phyloP scores from a whole-genome alignment of 2,888 invertebrate genomes.

The Plagodis dolabraria region DNA sequence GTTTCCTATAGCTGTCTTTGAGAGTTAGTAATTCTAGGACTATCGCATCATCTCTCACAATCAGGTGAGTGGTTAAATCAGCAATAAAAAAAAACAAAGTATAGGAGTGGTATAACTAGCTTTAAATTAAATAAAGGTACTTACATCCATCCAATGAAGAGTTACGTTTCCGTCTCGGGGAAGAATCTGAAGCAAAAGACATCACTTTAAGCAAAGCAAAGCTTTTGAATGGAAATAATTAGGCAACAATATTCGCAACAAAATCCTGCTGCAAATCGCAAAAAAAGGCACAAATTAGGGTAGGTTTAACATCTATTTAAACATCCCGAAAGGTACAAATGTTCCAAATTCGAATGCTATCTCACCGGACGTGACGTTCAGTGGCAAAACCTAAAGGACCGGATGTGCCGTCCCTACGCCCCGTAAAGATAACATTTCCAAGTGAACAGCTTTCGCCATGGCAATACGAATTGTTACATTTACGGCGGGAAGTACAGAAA shows the following conservation, averaged over 20 bases:
- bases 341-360: constrained; percentile 23
- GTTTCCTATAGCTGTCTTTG: too few relatives aligned
- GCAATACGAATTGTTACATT: constrained; percentile 36
- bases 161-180: constrained; percentile 37
- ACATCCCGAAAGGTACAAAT: constrained; percentile 13
- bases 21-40: too few relatives aligned
- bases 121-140: constrained; percentile 45
- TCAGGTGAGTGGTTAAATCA: too few relatives aligned
- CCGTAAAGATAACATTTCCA: constrained; percentile 54
- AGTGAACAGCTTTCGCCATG: constrained; percentile 36
- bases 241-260: background rate
- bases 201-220: constrained; percentile 22
- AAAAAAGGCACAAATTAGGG: constrained; percentile 6
- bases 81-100: too few relatives aligned
- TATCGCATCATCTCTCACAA: too few relatives aligned
- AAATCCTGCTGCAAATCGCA: constrained; percentile 1
- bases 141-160: constrained; percentile 55
- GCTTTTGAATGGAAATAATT: background rate
- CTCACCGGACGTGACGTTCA: constrained; percentile 34
- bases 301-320: background rate
- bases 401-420: constrained; percentile 49
- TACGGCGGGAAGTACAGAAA: constrained; percentile 4
- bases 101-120: too few relatives aligned
- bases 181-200: constrained; percentile 49
- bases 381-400: constrained; percentile 43